Base-by-base conservation (phyloP, 2,797 vertebrate genomes). In the Bradypodion pumilum region DNA sequence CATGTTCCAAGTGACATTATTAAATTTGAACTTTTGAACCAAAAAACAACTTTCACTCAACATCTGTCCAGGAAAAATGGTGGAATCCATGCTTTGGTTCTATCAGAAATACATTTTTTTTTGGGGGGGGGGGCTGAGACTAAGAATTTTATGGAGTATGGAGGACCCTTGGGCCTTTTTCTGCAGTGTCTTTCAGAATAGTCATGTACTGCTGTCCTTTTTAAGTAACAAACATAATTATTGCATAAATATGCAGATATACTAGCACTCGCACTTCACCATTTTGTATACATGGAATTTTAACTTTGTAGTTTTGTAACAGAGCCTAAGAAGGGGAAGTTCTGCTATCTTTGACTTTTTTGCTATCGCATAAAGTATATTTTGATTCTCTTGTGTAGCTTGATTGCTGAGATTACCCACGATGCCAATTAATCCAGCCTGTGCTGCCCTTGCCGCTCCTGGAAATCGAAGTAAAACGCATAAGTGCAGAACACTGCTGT, bases 311-410 rank as follows among this genome's bases (percentile, higher is more conserved):
- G 81, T 81, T 68, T 80, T 81, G 10, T 44, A 72, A 44, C 23
- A 19, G 21, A 72, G 19, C 44, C 25, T 49, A 68, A 83, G 60
- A 2, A 0, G 52, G 35, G 10, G 15, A 7, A 40, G 0, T 68
- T n/a, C 27, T 25, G 27, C 63, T 69, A 52, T 4, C 10, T 74
- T 76, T 7, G 37, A 40, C 70, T 0, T 37, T 77, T 74, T 80
- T 63, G 85, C 32, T 74, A 10, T 35, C 60, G 82, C 79, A 80
- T 16, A 62, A 46, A 74, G 84, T 29, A 23, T 40, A 78, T 52
- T 60, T 60, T 29, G 7, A 79, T 73, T 9, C 32, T 84, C 8
- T 13, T 66, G 29, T 21, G 32, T 59, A 72, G 27, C n/a, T 15
- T 15, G n/a, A n/a, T n/a, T n/a, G n/a, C n/a, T n/a, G n/a, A n/a